Base-by-base conservation (phyloP, 23 tunicate genomes). In the Diplosoma virens region DNA sequence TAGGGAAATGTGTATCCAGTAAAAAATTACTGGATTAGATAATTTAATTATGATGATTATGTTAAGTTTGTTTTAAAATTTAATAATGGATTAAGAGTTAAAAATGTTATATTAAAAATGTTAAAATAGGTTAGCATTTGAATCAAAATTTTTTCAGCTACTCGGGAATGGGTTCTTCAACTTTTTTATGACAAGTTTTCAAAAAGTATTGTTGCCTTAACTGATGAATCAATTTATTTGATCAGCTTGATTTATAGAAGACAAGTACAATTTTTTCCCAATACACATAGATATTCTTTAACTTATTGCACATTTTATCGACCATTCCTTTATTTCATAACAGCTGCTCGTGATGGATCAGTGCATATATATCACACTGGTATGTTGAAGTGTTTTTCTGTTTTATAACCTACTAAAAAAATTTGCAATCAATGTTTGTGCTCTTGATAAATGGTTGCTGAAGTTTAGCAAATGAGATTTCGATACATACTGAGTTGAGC, bases 281-380 rank as follows among this genome's bases (percentile, higher is more conserved):
- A 86, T 52, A 55, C 85, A 17, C 93, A 86, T 34, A 64, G 66
- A 22, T 77, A 85, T 31, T 79, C 93, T 9, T 53, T 86, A 7
- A 79, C 85, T 6, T 48, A 41, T 58, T 86, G 93, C 36, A 53
- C 93, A 18, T 86, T 66, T 63, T 86, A 86, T 48, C 81, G 25
- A 17, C 85, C 80, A 5, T 78, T 32, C 32, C 74, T 74, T 0
- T 86, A 79, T 60, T 66, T 79, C 30, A 86, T 86, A 33, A 73
- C 93, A 33, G 85, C 93, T 0, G 93, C 93, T 1, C 63, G 93
- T 30, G 79, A 86, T 79, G 93, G 93, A 3, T 27, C 93, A 26
- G 73, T 86, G 16, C 93, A 86, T 66, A 78, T 86, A 16, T 80
- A 79, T 36, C 85, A 86, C 60, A 86, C 93, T 35, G 85, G 93